These are phyloP conservation scores for Cydia pomonella DNA, from an alignment of 1,140 invertebrate species.

Conservation along the genomic window DNA sequence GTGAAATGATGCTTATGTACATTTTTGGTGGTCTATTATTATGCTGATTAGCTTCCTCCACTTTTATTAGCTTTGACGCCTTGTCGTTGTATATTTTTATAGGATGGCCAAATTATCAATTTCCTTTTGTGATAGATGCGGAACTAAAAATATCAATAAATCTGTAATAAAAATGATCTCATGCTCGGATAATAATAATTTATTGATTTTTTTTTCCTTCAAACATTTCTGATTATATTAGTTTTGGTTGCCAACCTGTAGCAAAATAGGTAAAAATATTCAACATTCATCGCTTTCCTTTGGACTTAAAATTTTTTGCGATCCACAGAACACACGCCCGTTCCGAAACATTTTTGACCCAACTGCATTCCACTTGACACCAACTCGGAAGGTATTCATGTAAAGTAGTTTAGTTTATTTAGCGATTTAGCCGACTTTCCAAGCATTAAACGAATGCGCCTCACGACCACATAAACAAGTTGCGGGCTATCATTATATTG, in stretches of 20 bases:
- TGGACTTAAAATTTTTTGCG: too few relatives aligned
- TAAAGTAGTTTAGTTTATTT: slow-evolving; percentile 4
- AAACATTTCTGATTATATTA: background rate
- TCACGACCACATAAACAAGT: slow-evolving; percentile 19
- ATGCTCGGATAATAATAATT: background rate
- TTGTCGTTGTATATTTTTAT: slow-evolving; percentile 16
- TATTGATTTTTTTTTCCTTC: too few relatives aligned
- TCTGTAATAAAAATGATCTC: slow-evolving; percentile 23
- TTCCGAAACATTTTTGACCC: too few relatives aligned
- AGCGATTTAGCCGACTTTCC: slow-evolving; percentile 27
- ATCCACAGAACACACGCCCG: too few relatives aligned
- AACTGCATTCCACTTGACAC: too few relatives aligned
- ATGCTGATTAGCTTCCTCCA: slow-evolving; percentile 24
- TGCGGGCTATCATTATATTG: slow-evolving; percentile 42
- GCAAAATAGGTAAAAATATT: background rate
- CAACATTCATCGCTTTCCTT: too few relatives aligned
- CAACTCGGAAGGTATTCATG: background rate
- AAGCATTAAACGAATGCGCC: background rate
- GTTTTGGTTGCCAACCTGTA: background rate
- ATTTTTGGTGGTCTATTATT: slow-evolving; percentile 28
- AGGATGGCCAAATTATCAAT: slow-evolving; percentile 4
- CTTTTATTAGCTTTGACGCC: slow-evolving; percentile 14
- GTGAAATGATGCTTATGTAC: slow-evolving; percentile 19
- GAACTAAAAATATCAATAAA: background rate
- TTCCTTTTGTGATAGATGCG: slow-evolving; percentile 12